Base-by-base conservation (phyloP, 2,113 vertebrate species). In the Athene cunicularia region DNA sequence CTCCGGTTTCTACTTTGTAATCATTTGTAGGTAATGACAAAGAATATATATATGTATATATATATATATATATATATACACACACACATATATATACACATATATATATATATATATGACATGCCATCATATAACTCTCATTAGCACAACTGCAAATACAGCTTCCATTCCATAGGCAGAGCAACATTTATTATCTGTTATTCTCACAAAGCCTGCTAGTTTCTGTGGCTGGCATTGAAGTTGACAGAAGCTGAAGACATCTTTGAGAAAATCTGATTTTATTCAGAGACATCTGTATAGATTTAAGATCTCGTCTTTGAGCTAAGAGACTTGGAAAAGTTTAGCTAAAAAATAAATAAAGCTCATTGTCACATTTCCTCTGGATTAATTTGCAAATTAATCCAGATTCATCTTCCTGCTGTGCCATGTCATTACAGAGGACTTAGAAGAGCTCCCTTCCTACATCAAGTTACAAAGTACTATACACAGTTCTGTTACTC, bases 331-430 rank as follows among this genome's bases (percentile, higher is more conserved):
- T 73, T 33, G 37, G n/a, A 43, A 52, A 88, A 37, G 45, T 41
- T 75, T 52, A 59, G 35, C n/a, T 64, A 49, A 68, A 67, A 55
- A 35, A 68, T 41, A 50, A 41, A 71, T 27, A 64, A 80, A 90
- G 43, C 70, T 90, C 58, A 64, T 60, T 85, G 86, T 81, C 70
- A 58, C 43, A 23, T 68, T 71, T 79, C 30, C 37, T 68, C 59
- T 3, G 2, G 82, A 81, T 80, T 86, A 68, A 93, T 94, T 71
- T 90, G 81, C 82, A 91, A 92, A 96, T 94, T 77, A 91, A 95
- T 74, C 27, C 73, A 53, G 33, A 75, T 79, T 85, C 22, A 58
- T 56, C 55, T 50, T 66, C 41, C 60, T 62, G 60, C 28, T 73
- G 37, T 49, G 80, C 33, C 33, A 13, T 15, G 19, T 58, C 49